Base-by-base conservation (phyloP, 2,797 vertebrate genomes). In the Allobates femoralis region DNA sequence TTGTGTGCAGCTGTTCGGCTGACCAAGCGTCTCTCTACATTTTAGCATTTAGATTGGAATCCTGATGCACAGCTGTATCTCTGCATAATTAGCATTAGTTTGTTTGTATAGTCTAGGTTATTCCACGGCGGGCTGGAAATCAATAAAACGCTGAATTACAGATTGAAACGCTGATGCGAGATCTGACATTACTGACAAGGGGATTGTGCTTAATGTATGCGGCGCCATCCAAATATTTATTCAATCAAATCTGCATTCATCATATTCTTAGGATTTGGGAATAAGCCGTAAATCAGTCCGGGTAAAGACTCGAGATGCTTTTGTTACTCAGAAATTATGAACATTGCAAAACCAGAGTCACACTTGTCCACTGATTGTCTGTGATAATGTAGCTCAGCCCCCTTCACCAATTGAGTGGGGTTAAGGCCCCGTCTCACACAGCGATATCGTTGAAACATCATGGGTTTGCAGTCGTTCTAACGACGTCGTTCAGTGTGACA, bases 41-140 rank as follows among this genome's bases (percentile, higher is more conserved):
- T 87, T 87, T 87, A 87, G 77, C 86, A 84, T 87, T 87, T 87
- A 87, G 82, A 87, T 84, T 87, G 67, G 55, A 84, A 77, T 73
- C 50, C 53, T 87, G 81, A 75, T 62, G 10, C 82, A 53, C 82
- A 87, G 82, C 55, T 87, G 86, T 84, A 87, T 84, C 34, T 75
- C 46, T 87, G 82, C 67, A 87, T 79, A 87, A 84, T 84, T 87
- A 87, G 71, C 86, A 87, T 84, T 84, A 87, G 30, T 26, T 67
- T 79, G 77, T 83, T 75, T 51, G 74, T 87, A 84, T 81, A 84
- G 56, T 53, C 62, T 74, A 76, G 74, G 67, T 60, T 81, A 58
- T 73, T 87, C 81, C 66, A 30, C 79, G 37, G 51, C 46, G 41
- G 64, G 76, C 55, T 56, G 73, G 79, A 81, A 84, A 84, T 87